Evolutionary conservation across 2,113 vertebrate genomes (phyloP), one percentile per base, ranked within the genome.

Genomic region (Zonotrichia leucophrys): DNA sequence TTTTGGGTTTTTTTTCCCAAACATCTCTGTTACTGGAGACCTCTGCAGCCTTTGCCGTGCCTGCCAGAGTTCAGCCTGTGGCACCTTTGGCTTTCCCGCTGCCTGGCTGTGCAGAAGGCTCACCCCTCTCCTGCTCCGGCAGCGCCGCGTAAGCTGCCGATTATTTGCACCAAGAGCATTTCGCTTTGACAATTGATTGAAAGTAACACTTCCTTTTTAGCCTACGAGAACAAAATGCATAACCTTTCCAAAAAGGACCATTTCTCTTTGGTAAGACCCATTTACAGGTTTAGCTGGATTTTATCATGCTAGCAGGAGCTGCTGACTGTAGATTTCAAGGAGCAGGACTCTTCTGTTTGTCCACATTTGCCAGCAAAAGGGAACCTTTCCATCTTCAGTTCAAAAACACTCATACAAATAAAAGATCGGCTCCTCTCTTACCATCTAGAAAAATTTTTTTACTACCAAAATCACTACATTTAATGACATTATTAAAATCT

Each of bases 301-400:
- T 96, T 93, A 86, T 81, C 44, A 82, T 44, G 16, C 46, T 56
- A 87, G 70, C 94, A 92, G 55, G 81, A 96, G 83, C 58, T 72
- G 78, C 81, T 79, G 83, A 73, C 56, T 83, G 31, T 72, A 41
- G 41, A 31, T 75, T 95, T 88, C 68, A 92, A 87, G 46, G 79
- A 78, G 56, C 70, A 79, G 64, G 37, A 59, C 76, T 93, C 79
- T 80, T 47, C 49, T 37, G 55, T 80, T 68, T 89, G 35, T 77
- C 79, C 69, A 74, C 68, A 78, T 75, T 87, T 63, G 37, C 66
- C 9, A 25, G 80, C 67, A 72, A 87, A 92, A 93, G 27, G 20
- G 49, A 95, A 89, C 24, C n/a, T 82, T 95, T 74, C 52, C 21
- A 80, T 58, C 5, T 78, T 74, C 80, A 83, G 46, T 68, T 66